Conservation (phyloP, 2,888 invertebrate species). For the Neelides folsomi region DNA sequence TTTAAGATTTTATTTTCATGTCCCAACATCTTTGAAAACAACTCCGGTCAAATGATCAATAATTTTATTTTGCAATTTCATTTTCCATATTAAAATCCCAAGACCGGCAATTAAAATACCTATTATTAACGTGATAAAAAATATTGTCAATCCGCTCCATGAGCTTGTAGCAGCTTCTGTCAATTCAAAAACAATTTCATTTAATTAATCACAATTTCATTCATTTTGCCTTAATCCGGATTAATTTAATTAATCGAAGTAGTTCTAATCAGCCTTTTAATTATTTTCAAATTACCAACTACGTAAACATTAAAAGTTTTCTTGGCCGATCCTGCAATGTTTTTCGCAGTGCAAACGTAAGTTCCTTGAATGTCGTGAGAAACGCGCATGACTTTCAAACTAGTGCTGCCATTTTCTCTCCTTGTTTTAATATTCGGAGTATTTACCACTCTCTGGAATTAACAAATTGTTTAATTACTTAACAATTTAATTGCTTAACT, state of each 20-base stretch:
- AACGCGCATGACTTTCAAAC: slow-evolving; percentile 22
- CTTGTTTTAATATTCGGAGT: slow-evolving; percentile 4
- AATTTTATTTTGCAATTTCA: slow-evolving; percentile 30
- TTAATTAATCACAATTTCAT: no score
- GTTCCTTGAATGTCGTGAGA: slow-evolving; percentile 23
- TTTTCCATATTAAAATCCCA: slow-evolving; percentile 24
- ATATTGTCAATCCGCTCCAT: not conserved
- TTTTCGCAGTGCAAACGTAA: slow-evolving; percentile 19
- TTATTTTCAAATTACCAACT: no score
- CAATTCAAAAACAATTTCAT: no score
- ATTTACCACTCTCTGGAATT: slow-evolving; percentile 7
- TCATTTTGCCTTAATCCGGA: no score
- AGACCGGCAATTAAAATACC: slow-evolving; percentile 13
- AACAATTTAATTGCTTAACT: no score
- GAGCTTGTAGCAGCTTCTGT: not conserved
- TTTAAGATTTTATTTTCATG: no score
- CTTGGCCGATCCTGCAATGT: slow-evolving; percentile 22
- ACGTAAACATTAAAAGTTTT: slow-evolving; percentile 21
- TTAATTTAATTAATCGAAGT: no score
- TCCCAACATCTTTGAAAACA: slow-evolving; percentile 26
- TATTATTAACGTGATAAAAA: slow-evolving; percentile 7
- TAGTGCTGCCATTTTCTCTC: slow-evolving; percentile 12
- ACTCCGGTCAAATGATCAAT: slow-evolving; percentile 30
- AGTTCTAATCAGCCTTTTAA: no score
- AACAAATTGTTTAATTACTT: no score